phyloP scores from a whole-genome alignment of 2,888 invertebrate genomes.

The Rotaria macrura region DNA sequence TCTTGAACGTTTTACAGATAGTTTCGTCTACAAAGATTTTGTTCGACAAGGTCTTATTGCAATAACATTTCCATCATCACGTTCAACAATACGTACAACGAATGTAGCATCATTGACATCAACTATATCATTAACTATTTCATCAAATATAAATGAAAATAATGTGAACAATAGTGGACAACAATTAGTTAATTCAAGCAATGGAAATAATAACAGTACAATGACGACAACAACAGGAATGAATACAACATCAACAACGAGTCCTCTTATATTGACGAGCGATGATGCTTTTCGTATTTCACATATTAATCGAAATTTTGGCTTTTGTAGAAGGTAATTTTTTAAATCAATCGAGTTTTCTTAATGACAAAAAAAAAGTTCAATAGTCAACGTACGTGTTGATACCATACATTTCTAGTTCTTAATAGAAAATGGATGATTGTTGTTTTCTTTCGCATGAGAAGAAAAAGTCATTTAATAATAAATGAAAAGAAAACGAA shows the following conservation, averaged over 20 bases:
- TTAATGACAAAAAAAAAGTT: no score
- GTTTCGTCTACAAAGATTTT: conserved; percentile 24
- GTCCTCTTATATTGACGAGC: background rate
- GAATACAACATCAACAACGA: background rate
- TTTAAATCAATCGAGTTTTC: no score
- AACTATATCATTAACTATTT: background rate
- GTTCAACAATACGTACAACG: background rate
- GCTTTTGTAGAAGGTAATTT: conserved; percentile 15
- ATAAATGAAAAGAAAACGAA: no score
- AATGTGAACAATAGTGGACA: background rate
- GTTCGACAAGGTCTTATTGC: conserved; percentile 25
- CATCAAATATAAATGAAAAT: background rate
- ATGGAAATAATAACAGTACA: background rate
- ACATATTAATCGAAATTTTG: conserved; percentile 21
- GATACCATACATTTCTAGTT: no score
- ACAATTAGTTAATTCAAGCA: background rate
- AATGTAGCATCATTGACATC: background rate
- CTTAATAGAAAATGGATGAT: no score
- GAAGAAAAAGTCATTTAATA: no score
- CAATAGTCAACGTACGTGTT: no score
- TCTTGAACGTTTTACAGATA: conserved; percentile 5
- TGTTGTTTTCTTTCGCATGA: no score
- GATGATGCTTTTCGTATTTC: conserved; percentile 2
- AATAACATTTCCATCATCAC: background rate
- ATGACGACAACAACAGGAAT: background rate